These are phyloP conservation scores for Mobula birostris DNA, from an alignment of 2,113 vertebrate species.

Conservation along the genomic window DNA sequence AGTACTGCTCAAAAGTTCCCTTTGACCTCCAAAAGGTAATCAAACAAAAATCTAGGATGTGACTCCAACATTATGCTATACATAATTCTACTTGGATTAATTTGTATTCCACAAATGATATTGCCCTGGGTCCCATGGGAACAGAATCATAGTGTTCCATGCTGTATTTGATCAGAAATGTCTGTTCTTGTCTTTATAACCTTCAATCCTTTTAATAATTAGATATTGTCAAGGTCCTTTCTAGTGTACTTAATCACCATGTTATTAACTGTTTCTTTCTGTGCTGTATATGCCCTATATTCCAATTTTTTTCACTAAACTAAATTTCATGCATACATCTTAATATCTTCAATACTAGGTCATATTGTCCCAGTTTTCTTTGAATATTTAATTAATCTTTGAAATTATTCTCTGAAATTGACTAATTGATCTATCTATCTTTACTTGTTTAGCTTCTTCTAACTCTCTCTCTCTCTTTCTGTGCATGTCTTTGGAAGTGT, in stretches of 20 bases:
- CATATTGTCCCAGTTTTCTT: not conserved
- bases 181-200: slow-evolving; percentile 34
- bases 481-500: not conserved
- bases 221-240: slow-evolving; percentile 33
- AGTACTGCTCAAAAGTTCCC: not conserved
- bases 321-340: not conserved
- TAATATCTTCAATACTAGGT: not conserved
- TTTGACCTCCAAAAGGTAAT: slow-evolving; percentile 28
- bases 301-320: not conserved
- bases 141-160: slow-evolving; percentile 8
- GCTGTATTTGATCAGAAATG: slow-evolving; percentile 12
- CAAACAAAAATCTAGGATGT: slow-evolving; percentile 7
- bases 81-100: slow-evolving; percentile 26
- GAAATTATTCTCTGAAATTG: not conserved
- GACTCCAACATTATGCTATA: not conserved
- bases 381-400: not conserved
- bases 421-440: not conserved
- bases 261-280: not conserved
- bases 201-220: slow-evolving; percentile 12
- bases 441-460: not conserved
- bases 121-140: not conserved
- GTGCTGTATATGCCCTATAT: too few species aligned
- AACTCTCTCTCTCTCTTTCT: not conserved
- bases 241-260: not conserved
- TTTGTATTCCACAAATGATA: slow-evolving; percentile 33